A percentile compares a stretch with the other conserved stretches of the same genome.
phyloP scores from a whole-genome alignment of 1,140 invertebrate species.

The Panagrolaimus sp. region DNA sequence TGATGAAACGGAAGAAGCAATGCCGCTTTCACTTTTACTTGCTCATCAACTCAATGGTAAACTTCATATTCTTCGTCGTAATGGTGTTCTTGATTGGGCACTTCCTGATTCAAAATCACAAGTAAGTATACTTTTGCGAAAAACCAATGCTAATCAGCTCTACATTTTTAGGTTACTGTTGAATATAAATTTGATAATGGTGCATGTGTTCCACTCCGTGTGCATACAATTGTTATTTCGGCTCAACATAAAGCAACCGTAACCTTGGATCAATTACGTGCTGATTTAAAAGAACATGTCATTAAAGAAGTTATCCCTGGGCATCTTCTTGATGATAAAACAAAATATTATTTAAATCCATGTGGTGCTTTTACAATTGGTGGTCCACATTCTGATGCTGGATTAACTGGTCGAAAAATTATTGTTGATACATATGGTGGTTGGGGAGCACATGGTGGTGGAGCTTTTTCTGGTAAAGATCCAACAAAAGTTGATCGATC shows the following conservation, averaged over 20 bases:
- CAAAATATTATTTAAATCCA: slow-evolving; percentile 91
- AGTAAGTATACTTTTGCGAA: slow-evolving; percentile 64
- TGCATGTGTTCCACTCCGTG: slow-evolving; percentile 81
- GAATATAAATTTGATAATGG: slow-evolving; percentile 62
- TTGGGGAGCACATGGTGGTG: slow-evolving; percentile 93
- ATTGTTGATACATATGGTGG: slow-evolving; percentile 98
- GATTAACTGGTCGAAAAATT: slow-evolving; percentile 90
- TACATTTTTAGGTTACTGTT: slow-evolving; percentile 61
- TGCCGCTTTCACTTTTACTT: slow-evolving; percentile 89
- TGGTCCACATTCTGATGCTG: slow-evolving; percentile 75
- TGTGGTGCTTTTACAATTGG: slow-evolving; percentile 78
- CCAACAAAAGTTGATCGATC: slow-evolving; percentile 94
- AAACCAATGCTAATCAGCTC: too few species aligned
- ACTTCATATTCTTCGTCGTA: slow-evolving; percentile 80
- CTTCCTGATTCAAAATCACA: slow-evolving; percentile 95
- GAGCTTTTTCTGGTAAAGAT: slow-evolving; percentile 91
- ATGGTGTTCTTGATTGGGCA: slow-evolving; percentile 88
- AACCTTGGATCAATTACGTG: slow-evolving; percentile 73
- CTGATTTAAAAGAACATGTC: slow-evolving; percentile 81
- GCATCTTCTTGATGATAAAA: slow-evolving; percentile 80
- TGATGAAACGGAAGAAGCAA: slow-evolving; percentile 96
- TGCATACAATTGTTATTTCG: slow-evolving; percentile 94
- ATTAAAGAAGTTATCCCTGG: slow-evolving; percentile 84
- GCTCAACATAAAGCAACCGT: slow-evolving; percentile 90
- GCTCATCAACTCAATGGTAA: slow-evolving; percentile 88